These are phyloP conservation scores for Podiceps cristatus DNA, from an alignment of 2,113 vertebrate genomes.

Conservation along the genomic window DNA sequence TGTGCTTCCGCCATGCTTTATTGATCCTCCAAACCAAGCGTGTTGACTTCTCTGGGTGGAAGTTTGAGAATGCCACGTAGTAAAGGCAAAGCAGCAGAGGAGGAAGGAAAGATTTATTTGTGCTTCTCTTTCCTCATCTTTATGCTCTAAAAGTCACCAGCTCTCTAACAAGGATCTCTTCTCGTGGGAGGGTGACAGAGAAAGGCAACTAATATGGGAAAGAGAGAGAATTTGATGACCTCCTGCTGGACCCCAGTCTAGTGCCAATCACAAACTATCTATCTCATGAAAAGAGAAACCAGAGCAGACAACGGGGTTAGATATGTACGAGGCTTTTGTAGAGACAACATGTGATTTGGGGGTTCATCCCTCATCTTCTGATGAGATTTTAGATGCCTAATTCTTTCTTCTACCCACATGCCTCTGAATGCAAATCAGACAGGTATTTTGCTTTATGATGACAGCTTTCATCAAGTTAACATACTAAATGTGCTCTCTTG, in stretches of 20 bases:
- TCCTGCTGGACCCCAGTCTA: background rate
- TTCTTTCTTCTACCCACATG: background rate
- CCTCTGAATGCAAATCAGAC: background rate
- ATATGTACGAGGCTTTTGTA: rapidly evolving
- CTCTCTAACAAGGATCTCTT: background rate
- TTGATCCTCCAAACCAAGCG: background rate
- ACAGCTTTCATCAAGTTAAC: background rate
- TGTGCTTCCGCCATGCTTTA: background rate
- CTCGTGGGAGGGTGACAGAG: background rate
- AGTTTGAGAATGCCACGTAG: background rate
- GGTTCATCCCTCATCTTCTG: background rate
- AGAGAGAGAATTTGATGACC: background rate
- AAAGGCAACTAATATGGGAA: background rate
- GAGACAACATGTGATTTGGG: background rate
- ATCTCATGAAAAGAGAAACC: background rate
- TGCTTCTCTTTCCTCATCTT: background rate
- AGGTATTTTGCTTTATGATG: background rate
- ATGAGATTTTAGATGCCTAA: background rate
- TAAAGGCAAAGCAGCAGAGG: background rate
- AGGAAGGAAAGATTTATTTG: background rate
- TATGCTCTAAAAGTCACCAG: background rate
- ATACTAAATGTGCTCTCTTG: background rate
- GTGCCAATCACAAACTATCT: background rate
- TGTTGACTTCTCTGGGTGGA: background rate
- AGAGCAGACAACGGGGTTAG: background rate